Conservation (phyloP, 1,140 invertebrate genomes). For the Diorhabda sublineata region DNA sequence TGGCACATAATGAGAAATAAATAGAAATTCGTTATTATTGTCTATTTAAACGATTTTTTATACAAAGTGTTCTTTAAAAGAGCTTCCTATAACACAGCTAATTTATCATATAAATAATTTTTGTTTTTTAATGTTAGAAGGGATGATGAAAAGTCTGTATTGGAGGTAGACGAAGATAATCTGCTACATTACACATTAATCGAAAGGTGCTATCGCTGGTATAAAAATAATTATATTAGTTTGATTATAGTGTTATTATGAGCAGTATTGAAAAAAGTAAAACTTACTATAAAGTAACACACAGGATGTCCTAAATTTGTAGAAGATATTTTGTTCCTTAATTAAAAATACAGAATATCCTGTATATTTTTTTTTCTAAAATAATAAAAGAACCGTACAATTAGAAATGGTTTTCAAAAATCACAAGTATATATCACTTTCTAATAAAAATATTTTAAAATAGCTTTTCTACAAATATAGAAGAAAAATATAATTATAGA, state of each 20-base stretch:
- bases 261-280: background rate
- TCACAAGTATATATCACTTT: constrained; percentile 1
- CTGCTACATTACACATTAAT: too few relatives aligned
- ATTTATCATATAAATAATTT: too few relatives aligned
- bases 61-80: too few relatives aligned
- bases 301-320: background rate
- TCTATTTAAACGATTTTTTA: too few relatives aligned
- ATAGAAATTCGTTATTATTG: too few relatives aligned
- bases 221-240: background rate
- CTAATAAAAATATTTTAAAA: constrained; percentile 1
- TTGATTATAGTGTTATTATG: background rate
- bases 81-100: too few relatives aligned
- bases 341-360: background rate
- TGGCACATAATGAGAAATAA: too few relatives aligned
- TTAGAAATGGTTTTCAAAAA: background rate
- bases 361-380: background rate
- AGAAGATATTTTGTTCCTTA: background rate
- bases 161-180: too few relatives aligned
- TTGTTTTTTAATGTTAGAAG: too few relatives aligned
- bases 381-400: background rate
- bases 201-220: background rate
- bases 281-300: background rate
- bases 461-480: background rate
- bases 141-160: too few relatives aligned
- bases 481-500: background rate